Evolutionary conservation across 2,797 vertebrate species (phyloP).

Genomic region (Rhincodon typus): DNA sequence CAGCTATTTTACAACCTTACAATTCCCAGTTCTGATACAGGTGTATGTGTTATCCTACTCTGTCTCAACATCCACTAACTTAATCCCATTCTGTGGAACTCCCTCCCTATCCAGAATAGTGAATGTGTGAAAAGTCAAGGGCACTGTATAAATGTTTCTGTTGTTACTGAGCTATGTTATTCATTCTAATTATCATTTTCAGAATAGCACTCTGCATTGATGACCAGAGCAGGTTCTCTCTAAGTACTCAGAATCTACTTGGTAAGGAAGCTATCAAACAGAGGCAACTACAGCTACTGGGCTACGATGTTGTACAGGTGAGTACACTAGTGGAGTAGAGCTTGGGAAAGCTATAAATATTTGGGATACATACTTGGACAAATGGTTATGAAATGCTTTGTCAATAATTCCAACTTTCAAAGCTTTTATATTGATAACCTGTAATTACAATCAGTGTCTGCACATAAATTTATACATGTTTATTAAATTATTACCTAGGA

Average conservation of each 20-base stretch:
- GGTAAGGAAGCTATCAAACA: conserved; percentile 84
- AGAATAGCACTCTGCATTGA: conserved; percentile 87
- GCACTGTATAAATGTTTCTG: neutral
- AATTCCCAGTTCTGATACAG: neutral
- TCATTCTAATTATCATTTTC: conserved; percentile 38
- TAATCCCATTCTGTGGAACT: neutral
- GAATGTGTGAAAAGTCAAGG: too few species aligned
- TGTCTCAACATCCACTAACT: neutral
- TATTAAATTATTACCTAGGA: neutral
- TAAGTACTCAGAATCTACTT: conserved; percentile 62
- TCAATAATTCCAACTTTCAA: neutral
- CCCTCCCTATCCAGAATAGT: neutral
- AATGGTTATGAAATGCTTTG: neutral
- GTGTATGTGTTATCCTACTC: neutral
- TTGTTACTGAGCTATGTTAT: neutral
- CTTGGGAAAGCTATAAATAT: neutral
- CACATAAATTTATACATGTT: neutral
- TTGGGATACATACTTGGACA: neutral
- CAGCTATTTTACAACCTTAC: neutral
- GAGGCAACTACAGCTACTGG: conserved; percentile 76
- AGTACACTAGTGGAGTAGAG: neutral
- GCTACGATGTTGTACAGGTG: conserved; percentile 87
- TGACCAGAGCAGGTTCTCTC: conserved; percentile 70
- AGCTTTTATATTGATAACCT: neutral
- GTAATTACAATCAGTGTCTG: neutral